Evolutionary conservation across 2,797 vertebrate species (phyloP).

Genomic region (Sphenopsis melanotis): DNA sequence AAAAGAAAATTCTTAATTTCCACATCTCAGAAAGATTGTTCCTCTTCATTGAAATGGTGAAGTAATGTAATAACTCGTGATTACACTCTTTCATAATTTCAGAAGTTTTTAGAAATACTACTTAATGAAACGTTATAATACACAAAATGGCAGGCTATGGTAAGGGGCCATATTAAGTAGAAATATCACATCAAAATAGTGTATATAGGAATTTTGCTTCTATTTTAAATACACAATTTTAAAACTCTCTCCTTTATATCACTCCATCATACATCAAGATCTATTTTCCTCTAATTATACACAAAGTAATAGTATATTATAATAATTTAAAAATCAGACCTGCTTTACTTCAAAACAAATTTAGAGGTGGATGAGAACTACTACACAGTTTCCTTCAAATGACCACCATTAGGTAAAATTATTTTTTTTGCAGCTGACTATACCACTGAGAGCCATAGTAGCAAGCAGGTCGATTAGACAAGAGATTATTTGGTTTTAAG

Average conservation of each 20-base stretch:
- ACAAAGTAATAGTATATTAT: not conserved
- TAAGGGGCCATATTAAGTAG: not conserved
- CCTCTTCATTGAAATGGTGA: not conserved
- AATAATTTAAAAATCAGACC: not conserved
- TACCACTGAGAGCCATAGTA: not conserved
- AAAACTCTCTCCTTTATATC: not conserved
- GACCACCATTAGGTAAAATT: not conserved
- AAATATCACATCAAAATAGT: not conserved
- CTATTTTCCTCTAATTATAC: not conserved
- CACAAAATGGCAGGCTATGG: not conserved
- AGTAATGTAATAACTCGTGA: not conserved
- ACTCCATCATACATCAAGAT: not conserved
- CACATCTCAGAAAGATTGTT: not conserved
- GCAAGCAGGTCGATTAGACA: not conserved
- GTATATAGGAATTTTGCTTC: not conserved
- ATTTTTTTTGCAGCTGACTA: not conserved
- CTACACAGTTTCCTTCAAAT: not conserved
- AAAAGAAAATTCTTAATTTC: not conserved
- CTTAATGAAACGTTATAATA: not conserved
- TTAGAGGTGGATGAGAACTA: not conserved
- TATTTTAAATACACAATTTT: not conserved
- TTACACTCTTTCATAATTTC: not conserved
- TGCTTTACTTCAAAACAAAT: not conserved
- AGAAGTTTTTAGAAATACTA: not conserved
- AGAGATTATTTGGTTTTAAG: not conserved